These are phyloP conservation scores for Drosophila hamatofila DNA, from an alignment of 2,888 invertebrate genomes.

Conservation along the genomic window DNA sequence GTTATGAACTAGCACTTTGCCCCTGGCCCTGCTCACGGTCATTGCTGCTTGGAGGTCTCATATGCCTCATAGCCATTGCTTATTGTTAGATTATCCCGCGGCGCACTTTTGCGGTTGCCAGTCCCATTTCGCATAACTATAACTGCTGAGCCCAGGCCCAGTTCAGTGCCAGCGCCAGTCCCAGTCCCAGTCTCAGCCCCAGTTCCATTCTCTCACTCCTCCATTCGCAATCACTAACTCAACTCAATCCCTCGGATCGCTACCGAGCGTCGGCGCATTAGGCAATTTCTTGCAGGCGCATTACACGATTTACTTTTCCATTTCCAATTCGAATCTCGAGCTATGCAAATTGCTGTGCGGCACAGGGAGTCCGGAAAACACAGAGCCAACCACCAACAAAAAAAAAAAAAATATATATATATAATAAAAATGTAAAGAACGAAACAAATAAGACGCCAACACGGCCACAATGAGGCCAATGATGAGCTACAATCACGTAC, in stretches of 20 bases:
- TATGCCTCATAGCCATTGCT: constrained; percentile 70
- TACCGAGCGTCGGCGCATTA: constrained; percentile 60
- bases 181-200: too few species aligned
- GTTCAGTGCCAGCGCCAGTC: neutral
- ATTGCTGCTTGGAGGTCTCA: constrained; percentile 44
- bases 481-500: constrained; percentile 56
- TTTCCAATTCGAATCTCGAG: constrained; percentile 77
- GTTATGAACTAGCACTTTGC: constrained; percentile 45
- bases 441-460: constrained; percentile 65
- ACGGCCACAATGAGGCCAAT: constrained; percentile 72
- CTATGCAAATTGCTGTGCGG: constrained; percentile 75
- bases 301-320: constrained; percentile 80
- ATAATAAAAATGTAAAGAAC: constrained; percentile 9
- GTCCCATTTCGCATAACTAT: constrained; percentile 22
- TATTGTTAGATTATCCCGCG: constrained; percentile 72
- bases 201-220: neutral
- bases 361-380: constrained; percentile 29
- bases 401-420: neutral
- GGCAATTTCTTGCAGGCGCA: constrained; percentile 79
- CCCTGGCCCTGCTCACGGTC: neutral
- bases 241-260: constrained; percentile 38
- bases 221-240: constrained; percentile 14
- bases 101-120: constrained; percentile 69
- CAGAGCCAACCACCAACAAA: constrained; percentile 5
- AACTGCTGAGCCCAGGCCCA: constrained; percentile 8